Conservation (phyloP, 2,797 vertebrate species). For the Sarcophilus harrisii region DNA sequence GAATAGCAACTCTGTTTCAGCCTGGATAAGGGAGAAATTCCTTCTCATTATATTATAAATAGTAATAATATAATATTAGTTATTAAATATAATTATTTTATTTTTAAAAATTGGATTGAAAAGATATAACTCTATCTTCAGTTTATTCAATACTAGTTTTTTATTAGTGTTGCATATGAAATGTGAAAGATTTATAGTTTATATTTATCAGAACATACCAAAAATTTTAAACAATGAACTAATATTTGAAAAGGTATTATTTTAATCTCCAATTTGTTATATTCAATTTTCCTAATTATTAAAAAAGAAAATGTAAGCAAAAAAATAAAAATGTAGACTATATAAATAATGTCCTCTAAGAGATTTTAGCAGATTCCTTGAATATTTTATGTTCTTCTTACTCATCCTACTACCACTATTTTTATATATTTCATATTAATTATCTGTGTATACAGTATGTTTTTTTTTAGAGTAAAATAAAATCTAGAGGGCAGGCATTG, state of each 20-base stretch:
- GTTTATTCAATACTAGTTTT: not conserved
- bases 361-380: not conserved
- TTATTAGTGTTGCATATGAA: not conserved
- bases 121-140: not conserved
- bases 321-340: not conserved
- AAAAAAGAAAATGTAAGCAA: not conserved
- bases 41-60: not conserved
- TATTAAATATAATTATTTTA: not conserved
- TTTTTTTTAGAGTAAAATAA: not conserved
- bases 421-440: not conserved
- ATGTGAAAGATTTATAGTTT: not conserved
- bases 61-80: not conserved
- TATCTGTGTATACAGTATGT: not conserved
- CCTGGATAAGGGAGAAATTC: not conserved
- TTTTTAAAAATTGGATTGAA: not conserved
- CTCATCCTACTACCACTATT: not conserved
- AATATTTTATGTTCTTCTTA: not conserved
- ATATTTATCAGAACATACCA: not conserved
- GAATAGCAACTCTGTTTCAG: not conserved
- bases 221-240: not conserved
- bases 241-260: not conserved
- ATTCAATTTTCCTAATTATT: not conserved
- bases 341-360: not conserved
- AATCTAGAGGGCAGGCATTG: not conserved
- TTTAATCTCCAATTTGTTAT: not conserved